phyloP scores from a whole-genome alignment of 1,140 invertebrate genomes.

The Atta cephalotes region DNA sequence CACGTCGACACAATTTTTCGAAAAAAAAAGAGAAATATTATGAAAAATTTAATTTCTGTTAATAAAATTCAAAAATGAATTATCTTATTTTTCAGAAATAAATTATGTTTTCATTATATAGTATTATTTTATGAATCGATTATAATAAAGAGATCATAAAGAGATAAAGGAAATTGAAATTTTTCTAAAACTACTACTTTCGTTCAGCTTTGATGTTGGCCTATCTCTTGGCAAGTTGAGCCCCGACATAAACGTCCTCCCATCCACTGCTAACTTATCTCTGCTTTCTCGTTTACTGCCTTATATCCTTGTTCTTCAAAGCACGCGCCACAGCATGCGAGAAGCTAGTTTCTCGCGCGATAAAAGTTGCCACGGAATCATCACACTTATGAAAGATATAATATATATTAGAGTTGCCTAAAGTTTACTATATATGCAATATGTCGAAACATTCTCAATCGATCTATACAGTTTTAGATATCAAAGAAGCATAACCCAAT shows the following conservation, averaged over 20 bases:
- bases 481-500: too few relatives aligned
- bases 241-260: constrained; percentile 18
- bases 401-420: constrained; percentile 58
- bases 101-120: not conserved
- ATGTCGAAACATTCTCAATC: constrained; percentile 29
- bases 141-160: not conserved
- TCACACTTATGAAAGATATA: constrained; percentile 58
- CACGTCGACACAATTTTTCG: not conserved
- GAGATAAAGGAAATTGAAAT: constrained; percentile 1
- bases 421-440: constrained; percentile 17
- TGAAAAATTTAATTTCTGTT: not conserved
- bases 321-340: constrained; percentile 54
- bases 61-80: not conserved
- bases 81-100: not conserved
- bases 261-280: constrained; percentile 24
- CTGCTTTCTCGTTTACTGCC: not conserved
- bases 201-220: not conserved
- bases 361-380: constrained; percentile 47
- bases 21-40: not conserved
- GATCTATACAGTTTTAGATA: not conserved
- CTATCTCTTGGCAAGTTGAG: not conserved
- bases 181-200: not conserved
- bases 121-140: not conserved
- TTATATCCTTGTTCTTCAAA: constrained; percentile 21
- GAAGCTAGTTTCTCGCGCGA: constrained; percentile 50